Evolutionary conservation across 2,888 invertebrate species (phyloP).

Genomic region (Synanthedon tipuliformis): DNA sequence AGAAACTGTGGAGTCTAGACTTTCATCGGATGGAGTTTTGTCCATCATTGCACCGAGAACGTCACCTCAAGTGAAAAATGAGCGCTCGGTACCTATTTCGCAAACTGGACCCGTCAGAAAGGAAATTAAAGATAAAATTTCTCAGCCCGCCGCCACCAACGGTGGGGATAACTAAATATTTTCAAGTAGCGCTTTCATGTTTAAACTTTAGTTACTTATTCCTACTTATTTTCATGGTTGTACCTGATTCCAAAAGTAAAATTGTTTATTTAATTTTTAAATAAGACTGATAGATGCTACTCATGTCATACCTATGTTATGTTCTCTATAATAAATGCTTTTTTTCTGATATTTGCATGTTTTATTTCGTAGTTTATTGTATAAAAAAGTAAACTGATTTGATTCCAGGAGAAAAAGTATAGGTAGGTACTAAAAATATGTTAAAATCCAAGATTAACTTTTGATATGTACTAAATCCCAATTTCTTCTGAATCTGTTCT

Average conservation of each 20-base stretch:
- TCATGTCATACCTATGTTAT: too few relatives aligned
- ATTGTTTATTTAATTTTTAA: not conserved
- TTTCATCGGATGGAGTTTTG: constrained; percentile 81
- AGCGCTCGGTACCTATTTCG: constrained; percentile 65
- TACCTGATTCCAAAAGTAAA: not conserved
- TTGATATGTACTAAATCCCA: too few relatives aligned
- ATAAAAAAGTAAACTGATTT: too few relatives aligned
- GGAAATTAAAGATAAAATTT: constrained; percentile 49
- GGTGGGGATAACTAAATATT: not conserved
- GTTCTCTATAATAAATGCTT: too few relatives aligned
- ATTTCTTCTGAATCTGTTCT: too few relatives aligned
- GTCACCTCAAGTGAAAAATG: constrained; percentile 29
- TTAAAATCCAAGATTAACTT: too few relatives aligned
- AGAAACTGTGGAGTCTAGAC: constrained; percentile 73
- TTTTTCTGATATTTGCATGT: too few relatives aligned
- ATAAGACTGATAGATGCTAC: not conserved
- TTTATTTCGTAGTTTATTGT: too few relatives aligned
- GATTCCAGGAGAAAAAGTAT: too few relatives aligned
- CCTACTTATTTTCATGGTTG: not conserved
- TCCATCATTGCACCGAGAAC: constrained; percentile 72
- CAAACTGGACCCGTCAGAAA: constrained; percentile 68
- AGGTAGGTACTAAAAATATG: too few relatives aligned
- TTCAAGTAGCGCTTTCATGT: not conserved
- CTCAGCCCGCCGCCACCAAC: constrained; percentile 12
- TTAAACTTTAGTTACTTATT: not conserved